A percentile compares a stretch with the other conserved stretches of the same genome.
Conservation (phyloP, 2,113 vertebrate genomes). For the Pomatostomus ruficeps region DNA sequence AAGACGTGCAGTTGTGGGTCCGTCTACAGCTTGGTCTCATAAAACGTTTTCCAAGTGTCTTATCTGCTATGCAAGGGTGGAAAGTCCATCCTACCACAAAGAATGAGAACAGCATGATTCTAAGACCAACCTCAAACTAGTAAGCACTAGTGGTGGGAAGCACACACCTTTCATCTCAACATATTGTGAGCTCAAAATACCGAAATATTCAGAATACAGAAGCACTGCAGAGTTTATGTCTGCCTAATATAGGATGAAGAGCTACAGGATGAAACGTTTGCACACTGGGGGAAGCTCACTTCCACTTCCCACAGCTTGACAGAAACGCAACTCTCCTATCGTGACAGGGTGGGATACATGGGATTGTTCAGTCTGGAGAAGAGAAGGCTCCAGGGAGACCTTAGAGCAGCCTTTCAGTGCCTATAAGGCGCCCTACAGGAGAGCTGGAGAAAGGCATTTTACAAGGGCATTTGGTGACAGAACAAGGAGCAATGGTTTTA, state of each 20-base stretch:
- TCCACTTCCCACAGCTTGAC: not conserved
- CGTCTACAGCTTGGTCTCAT: not conserved
- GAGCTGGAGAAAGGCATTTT: not conserved
- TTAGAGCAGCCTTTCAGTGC: not conserved
- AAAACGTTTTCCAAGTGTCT: not conserved
- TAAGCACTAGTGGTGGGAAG: not conserved
- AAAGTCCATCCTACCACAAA: not conserved
- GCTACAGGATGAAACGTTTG: not conserved
- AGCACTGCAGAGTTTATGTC: not conserved
- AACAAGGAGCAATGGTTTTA: not conserved
- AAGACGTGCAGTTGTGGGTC: not conserved
- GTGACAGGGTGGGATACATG: not conserved
- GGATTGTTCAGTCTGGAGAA: not conserved
- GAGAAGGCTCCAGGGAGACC: not conserved
- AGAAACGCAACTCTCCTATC: not conserved
- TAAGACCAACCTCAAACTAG: not conserved
- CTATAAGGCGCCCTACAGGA: not conserved
- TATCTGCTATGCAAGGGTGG: not conserved
- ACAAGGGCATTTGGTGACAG: not conserved
- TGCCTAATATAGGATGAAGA: not conserved
- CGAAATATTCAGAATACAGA: not conserved
- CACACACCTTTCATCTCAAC: not conserved
- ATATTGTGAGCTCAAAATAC: not conserved
- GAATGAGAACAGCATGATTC: not conserved
- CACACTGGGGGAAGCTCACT: not conserved